Conservation (phyloP, 2,113 vertebrate genomes). For the Crypturellus undulatus region DNA sequence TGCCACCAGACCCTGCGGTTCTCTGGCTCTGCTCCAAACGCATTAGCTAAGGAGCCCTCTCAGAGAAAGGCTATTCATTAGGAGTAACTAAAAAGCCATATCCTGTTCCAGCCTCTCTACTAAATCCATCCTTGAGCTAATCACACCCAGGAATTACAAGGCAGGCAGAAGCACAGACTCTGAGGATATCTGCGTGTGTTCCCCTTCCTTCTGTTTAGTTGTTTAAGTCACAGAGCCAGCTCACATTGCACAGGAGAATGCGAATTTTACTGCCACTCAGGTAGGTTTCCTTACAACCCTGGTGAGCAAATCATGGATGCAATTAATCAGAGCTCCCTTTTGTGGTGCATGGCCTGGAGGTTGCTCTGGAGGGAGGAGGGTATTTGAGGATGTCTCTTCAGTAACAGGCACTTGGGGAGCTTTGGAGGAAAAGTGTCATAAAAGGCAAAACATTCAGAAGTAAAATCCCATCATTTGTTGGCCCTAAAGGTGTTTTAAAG, state of each 20-base stretch:
- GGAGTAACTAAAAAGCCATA: conserved; percentile 18
- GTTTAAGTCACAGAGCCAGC: not conserved
- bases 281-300: not conserved
- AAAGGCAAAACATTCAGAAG: not conserved
- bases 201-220: not conserved
- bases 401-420: not conserved
- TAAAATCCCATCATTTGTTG: not conserved
- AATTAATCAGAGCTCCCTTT: not conserved
- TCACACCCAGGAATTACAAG: not conserved
- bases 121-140: conserved; percentile 11
- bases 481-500: not conserved
- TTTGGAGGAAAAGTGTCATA: not conserved
- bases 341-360: not conserved
- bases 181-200: not conserved
- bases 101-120: conserved; percentile 33
- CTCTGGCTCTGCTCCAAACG: conserved; percentile 14
- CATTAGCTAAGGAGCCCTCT: conserved; percentile 16
- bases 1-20: conserved; percentile 23
- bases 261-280: not conserved
- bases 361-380: not conserved
- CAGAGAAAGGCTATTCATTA: conserved; percentile 53
- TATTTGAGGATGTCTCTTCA: not conserved
- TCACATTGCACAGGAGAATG: accelerated
- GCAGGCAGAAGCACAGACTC: not conserved
- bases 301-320: not conserved